phyloP scores from a whole-genome alignment of 1,140 invertebrate species.

The Hyposmocoma kahamanoa region DNA sequence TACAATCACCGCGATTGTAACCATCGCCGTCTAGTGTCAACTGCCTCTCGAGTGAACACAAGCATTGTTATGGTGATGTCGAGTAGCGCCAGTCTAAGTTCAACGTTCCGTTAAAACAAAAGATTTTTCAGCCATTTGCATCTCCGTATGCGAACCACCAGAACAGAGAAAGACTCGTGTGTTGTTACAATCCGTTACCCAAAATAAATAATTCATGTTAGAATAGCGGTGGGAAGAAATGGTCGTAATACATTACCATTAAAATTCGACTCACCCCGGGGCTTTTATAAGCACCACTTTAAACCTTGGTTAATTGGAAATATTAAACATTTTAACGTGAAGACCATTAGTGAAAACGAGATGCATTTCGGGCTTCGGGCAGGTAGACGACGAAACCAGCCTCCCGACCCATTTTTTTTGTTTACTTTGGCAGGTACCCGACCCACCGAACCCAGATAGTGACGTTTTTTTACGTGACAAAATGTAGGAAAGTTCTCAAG shows the following conservation, averaged over 20 bases:
- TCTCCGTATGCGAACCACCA: slow-evolving; percentile 29
- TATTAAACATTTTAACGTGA: slow-evolving; percentile 52
- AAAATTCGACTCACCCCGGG: slow-evolving; percentile 52
- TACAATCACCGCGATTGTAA: slow-evolving; percentile 54
- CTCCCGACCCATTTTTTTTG: slow-evolving; percentile 49
- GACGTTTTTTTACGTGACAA: slow-evolving; percentile 36
- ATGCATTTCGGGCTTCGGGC: slow-evolving; percentile 39
- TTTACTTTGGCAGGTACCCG: slow-evolving; percentile 52
- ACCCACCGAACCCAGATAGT: slow-evolving; percentile 37
- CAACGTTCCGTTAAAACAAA: slow-evolving; percentile 53
- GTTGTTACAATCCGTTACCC: slow-evolving; percentile 18
- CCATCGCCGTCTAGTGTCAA: slow-evolving; percentile 44
- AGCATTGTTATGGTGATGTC: slow-evolving; percentile 64
- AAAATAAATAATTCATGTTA: slow-evolving; percentile 54
- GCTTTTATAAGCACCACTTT: slow-evolving; percentile 45
- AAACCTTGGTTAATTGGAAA: slow-evolving; percentile 57
- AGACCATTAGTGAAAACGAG: slow-evolving; percentile 47
- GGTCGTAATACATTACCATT: slow-evolving; percentile 35
- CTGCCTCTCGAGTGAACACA: slow-evolving; percentile 45
- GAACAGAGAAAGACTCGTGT: slow-evolving; percentile 22
- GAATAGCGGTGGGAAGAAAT: slow-evolving; percentile 22
- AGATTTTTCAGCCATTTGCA: slow-evolving; percentile 39
- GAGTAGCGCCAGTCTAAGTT: slow-evolving; percentile 30
- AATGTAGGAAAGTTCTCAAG: slow-evolving; percentile 11
- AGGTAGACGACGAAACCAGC: slow-evolving; percentile 55